Evolutionary conservation across 1,140 invertebrate genomes (phyloP).

Genomic region (Caenorhabditis briggsae): DNA sequence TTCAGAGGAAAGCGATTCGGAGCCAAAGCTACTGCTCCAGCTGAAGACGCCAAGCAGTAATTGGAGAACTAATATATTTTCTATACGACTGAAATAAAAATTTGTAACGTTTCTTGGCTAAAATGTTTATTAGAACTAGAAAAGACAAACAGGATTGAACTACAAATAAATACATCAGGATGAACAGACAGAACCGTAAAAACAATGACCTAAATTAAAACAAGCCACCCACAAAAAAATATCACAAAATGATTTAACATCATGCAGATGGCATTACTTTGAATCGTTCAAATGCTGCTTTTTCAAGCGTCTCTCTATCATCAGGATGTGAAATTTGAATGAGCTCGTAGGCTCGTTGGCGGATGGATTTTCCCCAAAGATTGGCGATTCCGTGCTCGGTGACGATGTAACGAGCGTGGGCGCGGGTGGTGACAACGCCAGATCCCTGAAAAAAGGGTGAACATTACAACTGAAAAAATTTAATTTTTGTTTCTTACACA

Average conservation of each 20-base stretch:
- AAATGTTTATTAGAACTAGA: no score
- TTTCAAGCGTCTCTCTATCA: conserved; percentile 88
- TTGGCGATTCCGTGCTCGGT: conserved; percentile 92
- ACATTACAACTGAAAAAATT: no score
- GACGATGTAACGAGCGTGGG: conserved; percentile 92
- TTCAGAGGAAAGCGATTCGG: conserved; percentile 50
- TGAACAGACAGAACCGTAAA: conserved; percentile 1
- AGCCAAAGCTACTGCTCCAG: conserved; percentile 27
- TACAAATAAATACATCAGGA: no score
- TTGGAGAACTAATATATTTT: background rate
- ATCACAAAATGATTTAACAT: background rate
- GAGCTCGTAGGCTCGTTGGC: conserved; percentile 86
- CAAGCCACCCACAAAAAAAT: background rate
- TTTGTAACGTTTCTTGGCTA: no score
- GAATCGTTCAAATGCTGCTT: conserved; percentile 88
- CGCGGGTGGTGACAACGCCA: conserved; percentile 91
- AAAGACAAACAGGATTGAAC: no score
- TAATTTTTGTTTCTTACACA: background rate
- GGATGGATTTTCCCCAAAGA: conserved; percentile 89
- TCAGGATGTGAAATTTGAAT: conserved; percentile 92
- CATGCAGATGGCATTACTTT: conserved; percentile 85
- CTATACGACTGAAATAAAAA: background rate
- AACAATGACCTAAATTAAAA: conserved; percentile 9
- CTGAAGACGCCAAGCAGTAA: conserved; percentile 13
- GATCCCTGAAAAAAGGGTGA: conserved; percentile 82